A percentile compares a stretch with the other conserved stretches of the same genome.
Conservation (phyloP, 37 sponge, comb jelly and placozoan genomes). For the Aphrocallistes beatrix region DNA sequence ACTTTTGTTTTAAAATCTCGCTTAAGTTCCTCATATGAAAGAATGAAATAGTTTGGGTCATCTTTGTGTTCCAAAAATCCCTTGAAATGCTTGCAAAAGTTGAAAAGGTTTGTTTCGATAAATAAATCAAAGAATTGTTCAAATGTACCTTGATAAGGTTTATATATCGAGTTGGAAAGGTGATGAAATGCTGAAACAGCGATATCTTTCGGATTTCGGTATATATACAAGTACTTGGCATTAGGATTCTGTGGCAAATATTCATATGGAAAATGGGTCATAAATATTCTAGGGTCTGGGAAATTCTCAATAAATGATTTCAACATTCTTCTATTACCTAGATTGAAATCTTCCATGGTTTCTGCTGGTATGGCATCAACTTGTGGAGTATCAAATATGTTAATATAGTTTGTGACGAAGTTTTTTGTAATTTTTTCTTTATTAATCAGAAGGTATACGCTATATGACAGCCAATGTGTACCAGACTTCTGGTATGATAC, state of each 20-base stretch:
- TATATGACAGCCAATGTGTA: not conserved
- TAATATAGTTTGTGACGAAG: not conserved
- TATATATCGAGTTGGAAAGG: not conserved
- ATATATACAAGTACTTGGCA: not conserved
- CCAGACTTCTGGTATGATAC: not conserved
- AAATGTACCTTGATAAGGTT: not conserved
- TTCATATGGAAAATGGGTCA: not conserved
- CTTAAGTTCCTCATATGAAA: not conserved
- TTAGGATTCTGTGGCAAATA: not conserved
- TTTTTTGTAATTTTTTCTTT: not conserved
- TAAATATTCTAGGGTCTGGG: not conserved
- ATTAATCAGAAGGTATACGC: not conserved
- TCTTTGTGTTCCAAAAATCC: not conserved
- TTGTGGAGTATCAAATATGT: not conserved
- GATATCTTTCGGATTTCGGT: slow-evolving; percentile 3
- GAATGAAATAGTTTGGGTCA: not conserved
- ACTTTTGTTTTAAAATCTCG: not conserved
- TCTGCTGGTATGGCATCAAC: not conserved
- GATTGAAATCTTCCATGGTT: not conserved
- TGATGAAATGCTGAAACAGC: not conserved
- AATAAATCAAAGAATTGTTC: not conserved
- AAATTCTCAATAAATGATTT: not conserved
- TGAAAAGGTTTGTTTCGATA: not conserved
- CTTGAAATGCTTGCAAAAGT: not conserved
- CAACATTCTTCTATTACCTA: not conserved